A percentile compares a stretch with the other conserved stretches of the same genome.
Evolutionary conservation across 2,113 vertebrate species (phyloP).

Genomic region (Stegostoma tigrinum): DNA sequence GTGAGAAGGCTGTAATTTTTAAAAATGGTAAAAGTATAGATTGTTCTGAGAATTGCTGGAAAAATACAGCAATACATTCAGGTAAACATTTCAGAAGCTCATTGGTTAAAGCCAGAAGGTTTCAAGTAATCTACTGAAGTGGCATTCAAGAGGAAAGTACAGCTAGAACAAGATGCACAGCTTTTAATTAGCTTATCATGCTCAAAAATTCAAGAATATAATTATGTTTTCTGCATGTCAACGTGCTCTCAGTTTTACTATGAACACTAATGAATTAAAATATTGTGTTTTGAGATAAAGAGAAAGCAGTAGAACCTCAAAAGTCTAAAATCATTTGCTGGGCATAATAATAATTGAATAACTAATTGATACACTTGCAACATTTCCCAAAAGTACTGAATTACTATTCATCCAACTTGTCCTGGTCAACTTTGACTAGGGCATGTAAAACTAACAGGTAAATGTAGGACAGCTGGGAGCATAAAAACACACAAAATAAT

Average conservation of each 20-base stretch:
- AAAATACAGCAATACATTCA: not conserved
- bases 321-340: constrained; percentile 23
- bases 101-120: constrained; percentile 4
- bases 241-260: constrained; percentile 27
- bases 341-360: constrained; percentile 12
- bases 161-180: not conserved
- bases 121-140: not conserved
- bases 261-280: constrained; percentile 17
- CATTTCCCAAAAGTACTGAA: constrained; percentile 9
- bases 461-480: not conserved
- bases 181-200: constrained; percentile 17
- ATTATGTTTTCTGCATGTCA: constrained; percentile 21
- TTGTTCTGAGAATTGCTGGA: not conserved
- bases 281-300: not conserved
- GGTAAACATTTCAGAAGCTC: constrained; percentile 1
- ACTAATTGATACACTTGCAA: constrained; percentile 21
- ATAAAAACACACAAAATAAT: not conserved
- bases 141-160: not conserved
- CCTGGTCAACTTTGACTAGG: not conserved
- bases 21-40: no score
- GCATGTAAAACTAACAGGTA: not conserved
- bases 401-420: constrained; percentile 6
- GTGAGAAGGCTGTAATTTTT: no score
- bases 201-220: constrained; percentile 30
- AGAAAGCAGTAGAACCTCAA: constrained; percentile 17